Evolutionary conservation across 2,888 invertebrate genomes (phyloP).

Genomic region (Galeruca laticollis): DNA sequence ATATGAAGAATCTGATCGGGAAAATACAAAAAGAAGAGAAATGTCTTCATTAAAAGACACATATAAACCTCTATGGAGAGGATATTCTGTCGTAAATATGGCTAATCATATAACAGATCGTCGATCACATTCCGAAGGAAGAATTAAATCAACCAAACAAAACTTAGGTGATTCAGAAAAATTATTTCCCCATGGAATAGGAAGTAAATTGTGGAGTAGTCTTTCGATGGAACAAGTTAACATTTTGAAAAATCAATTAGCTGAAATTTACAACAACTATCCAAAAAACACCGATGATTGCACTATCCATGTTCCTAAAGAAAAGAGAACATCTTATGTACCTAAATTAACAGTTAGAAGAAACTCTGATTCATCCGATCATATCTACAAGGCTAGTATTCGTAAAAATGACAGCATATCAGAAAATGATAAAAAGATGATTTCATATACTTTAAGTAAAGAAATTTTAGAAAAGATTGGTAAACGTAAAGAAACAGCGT

Average conservation of each 20-base stretch:
- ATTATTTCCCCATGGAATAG: slow-evolving; percentile 72
- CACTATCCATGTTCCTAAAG: slow-evolving; percentile 72
- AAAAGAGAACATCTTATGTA: slow-evolving; percentile 44
- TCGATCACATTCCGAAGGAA: slow-evolving; percentile 67
- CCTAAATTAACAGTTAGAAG: slow-evolving; percentile 64
- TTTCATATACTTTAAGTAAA: slow-evolving; percentile 80
- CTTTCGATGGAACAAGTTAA: slow-evolving; percentile 86
- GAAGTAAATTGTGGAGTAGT: slow-evolving; percentile 85
- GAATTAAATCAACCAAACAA: slow-evolving; percentile 54
- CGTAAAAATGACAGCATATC: slow-evolving; percentile 66
- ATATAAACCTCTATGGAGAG: slow-evolving; percentile 87
- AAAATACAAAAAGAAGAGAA: slow-evolving; percentile 66
- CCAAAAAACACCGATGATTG: slow-evolving; percentile 69
- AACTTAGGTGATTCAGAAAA: slow-evolving; percentile 57
- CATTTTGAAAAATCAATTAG: slow-evolving; percentile 82
- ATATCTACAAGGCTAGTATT: slow-evolving; percentile 54
- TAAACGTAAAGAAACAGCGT: slow-evolving; percentile 58
- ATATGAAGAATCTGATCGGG: slow-evolving; percentile 67
- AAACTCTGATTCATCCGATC: slow-evolving; percentile 64
- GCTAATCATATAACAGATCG: slow-evolving; percentile 78
- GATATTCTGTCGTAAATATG: slow-evolving; percentile 84
- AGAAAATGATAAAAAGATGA: slow-evolving; percentile 79
- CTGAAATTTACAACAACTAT: slow-evolving; percentile 80
- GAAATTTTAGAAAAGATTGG: slow-evolving; percentile 78
- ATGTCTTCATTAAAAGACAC: slow-evolving; percentile 72